These are phyloP conservation scores for Drosophila nigromelanica DNA, from an alignment of 1,140 invertebrate species.

Conservation along the genomic window DNA sequence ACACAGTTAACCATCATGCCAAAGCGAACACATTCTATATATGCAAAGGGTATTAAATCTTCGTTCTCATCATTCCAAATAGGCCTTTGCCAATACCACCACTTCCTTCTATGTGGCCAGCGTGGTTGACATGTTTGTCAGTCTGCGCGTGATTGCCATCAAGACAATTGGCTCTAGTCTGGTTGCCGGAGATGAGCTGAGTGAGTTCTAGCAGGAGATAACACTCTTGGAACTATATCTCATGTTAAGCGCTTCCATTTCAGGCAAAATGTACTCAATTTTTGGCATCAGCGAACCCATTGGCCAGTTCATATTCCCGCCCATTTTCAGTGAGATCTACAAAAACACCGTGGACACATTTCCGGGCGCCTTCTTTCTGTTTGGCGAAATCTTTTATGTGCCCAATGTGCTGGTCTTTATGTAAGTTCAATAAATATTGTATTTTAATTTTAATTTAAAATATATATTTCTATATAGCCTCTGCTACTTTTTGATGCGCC, in stretches of 20 bases:
- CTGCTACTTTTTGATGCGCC: slow-evolving; percentile 65
- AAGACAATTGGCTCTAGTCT: slow-evolving; percentile 81
- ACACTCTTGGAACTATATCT: neutral
- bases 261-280: slow-evolving; percentile 83
- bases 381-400: slow-evolving; percentile 79
- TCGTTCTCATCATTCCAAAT: no score
- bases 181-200: slow-evolving; percentile 76
- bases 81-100: slow-evolving; percentile 70
- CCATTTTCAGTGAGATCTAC: slow-evolving; percentile 75
- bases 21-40: no score
- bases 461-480: slow-evolving; percentile 30
- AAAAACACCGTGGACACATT: slow-evolving; percentile 69
- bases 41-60: no score
- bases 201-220: slow-evolving; percentile 42
- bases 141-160: slow-evolving; percentile 76
- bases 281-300: slow-evolving; percentile 81
- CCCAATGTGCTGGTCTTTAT: slow-evolving; percentile 79
- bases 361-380: slow-evolving; percentile 78
- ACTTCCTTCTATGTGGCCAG: slow-evolving; percentile 72
- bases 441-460: neutral
- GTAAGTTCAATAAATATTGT: slow-evolving; percentile 46
- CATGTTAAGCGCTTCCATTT: neutral
- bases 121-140: slow-evolving; percentile 78
- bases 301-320: slow-evolving; percentile 76
- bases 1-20: no score